Conservation (phyloP, 1,140 invertebrate species). For the Cydia pomonella region DNA sequence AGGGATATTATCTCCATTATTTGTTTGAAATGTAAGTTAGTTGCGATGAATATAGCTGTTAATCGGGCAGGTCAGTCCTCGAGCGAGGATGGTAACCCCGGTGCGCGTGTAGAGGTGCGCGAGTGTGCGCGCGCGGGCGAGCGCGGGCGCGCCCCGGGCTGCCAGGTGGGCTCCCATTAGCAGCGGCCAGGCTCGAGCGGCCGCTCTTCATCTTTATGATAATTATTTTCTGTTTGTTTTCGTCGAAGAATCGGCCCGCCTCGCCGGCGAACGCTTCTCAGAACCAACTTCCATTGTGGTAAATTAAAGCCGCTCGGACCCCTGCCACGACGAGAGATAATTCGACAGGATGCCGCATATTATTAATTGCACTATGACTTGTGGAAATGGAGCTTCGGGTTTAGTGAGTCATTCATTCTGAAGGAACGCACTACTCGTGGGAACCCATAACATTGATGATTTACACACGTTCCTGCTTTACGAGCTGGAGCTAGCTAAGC, state of each 20-base stretch:
- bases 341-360: conserved; percentile 80
- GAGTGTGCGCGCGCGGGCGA: conserved; percentile 41
- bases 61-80: conserved; percentile 7
- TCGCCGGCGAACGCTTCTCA: conserved; percentile 74
- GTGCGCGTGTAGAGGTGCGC: conserved; percentile 38
- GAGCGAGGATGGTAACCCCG: conserved; percentile 35
- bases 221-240: conserved; percentile 81
- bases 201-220: conserved; percentile 80
- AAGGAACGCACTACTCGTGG: conserved; percentile 63
- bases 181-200: conserved; percentile 73
- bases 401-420: conserved; percentile 79
- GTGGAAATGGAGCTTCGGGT: conserved; percentile 76
- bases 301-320: conserved; percentile 80
- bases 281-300: conserved; percentile 79
- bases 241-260: conserved; percentile 78
- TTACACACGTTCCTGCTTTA: conserved; percentile 61
- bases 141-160: conserved; percentile 45
- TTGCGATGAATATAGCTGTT: not conserved
- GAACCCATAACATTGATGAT: conserved; percentile 62
- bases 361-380: conserved; percentile 81
- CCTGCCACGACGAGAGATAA: conserved; percentile 79
- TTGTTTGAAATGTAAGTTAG: not conserved
- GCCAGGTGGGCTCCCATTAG: conserved; percentile 78
- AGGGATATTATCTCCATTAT: not conserved
- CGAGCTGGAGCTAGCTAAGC: conserved; percentile 42